These are phyloP conservation scores for Halictus rubicundus DNA, from an alignment of 1,140 invertebrate species.

Conservation along the genomic window DNA sequence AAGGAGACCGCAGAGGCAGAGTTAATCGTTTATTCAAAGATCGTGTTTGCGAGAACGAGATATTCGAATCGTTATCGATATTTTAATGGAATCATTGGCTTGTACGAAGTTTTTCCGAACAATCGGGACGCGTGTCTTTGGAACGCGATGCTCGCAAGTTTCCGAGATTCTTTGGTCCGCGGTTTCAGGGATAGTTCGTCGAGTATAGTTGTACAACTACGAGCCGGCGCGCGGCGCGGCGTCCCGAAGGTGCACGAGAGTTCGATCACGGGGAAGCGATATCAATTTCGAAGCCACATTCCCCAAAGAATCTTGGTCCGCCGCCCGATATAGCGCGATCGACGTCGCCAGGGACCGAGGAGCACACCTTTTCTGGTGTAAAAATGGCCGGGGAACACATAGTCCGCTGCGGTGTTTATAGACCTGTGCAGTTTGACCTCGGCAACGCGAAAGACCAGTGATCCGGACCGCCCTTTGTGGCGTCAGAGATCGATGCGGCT, in stretches of 20 bases:
- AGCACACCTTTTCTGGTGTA: not conserved
- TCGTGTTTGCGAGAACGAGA: too few species aligned
- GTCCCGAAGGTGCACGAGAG: not conserved
- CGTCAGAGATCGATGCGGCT: not conserved
- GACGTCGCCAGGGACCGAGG: not conserved
- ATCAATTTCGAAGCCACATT: not conserved
- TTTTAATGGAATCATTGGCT: too few species aligned
- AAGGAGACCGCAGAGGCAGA: too few species aligned
- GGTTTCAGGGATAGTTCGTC: too few species aligned
- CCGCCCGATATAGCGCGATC: not conserved
- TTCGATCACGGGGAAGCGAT: not conserved
- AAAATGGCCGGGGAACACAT: not conserved
- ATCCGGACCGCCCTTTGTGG: not conserved
- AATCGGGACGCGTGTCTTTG: too few species aligned
- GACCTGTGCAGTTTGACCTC: constrained; percentile 1
- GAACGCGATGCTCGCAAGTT: too few species aligned
- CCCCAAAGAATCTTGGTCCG: not conserved
- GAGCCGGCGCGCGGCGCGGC: too few species aligned
- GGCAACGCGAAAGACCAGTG: not conserved
- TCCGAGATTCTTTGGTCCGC: too few species aligned
- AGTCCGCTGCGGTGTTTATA: not conserved
- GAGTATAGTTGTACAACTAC: too few species aligned
- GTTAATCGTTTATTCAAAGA: too few species aligned
- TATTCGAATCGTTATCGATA: too few species aligned
- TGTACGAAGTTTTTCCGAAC: too few species aligned